Evolutionary conservation across 1,140 invertebrate species (phyloP), one percentile per base, ranked within the genome.

Genomic region (Drosophila rufa): DNA sequence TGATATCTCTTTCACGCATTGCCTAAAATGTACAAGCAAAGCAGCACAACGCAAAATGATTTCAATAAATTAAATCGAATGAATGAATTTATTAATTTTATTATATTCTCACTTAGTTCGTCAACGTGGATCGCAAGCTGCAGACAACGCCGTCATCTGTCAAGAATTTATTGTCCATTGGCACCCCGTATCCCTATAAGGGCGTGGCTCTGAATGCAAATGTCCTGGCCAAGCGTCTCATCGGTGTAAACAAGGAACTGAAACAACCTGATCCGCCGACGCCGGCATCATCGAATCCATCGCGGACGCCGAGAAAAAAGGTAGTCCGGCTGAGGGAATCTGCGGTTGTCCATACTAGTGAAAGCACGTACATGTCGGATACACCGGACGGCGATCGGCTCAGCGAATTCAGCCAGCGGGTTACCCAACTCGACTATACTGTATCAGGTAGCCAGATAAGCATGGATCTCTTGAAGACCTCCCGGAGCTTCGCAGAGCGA

Each of bases 161-260:
- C 1, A 47, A 42, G 12, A 15, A 45, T 1, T 9, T 30, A 3
- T 9, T 70, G 19, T 33, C 58, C 22, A 4, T 58, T 5, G 78
- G 69, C 12, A 80, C 78, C 12, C 78, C 77, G 8, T 69, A 80
- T 68, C 78, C 78, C 1, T 30, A 0, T 1, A 80, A 75, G 4
- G 45, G 30, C 9, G 40, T 64, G 4, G 78, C 38, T 2, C 7
- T 80, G 0, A 67, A 62, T 51, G 62, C 47, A 8, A 42, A 42
- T 27, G 7, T 2, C 0, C 58, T 80, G 8, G 14, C 33, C 17
- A 50, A 19, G 7, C 45, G 71, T 7, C 9, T 38, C 14, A 38
- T 19, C 33, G 8, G 25, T 1, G 17, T 58, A n/a, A 27, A 43
- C 6, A 2, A 43, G 7, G 0, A 15, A 0, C 7, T n/a, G 9